Evolutionary conservation across 1,140 invertebrate genomes (phyloP).

Genomic region (Eriosoma lanigerum): DNA sequence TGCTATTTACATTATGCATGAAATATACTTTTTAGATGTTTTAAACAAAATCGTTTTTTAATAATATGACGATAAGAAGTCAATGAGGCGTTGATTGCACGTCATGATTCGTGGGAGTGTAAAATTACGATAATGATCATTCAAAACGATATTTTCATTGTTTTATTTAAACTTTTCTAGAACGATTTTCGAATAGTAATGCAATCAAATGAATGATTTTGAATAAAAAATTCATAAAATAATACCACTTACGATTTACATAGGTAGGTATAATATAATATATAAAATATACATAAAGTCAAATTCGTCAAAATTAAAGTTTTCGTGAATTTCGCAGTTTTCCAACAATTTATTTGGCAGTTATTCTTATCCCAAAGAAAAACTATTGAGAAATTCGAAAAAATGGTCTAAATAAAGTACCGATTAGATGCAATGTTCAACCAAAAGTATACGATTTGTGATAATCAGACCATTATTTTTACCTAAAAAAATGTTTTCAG

Average conservation of each 20-base stretch:
- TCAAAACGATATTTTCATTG: constrained; percentile 41
- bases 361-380: too few relatives aligned
- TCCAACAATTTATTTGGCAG: too few relatives aligned
- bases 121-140: neutral
- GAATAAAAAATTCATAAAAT: neutral
- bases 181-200: constrained; percentile 53
- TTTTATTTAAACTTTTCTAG: constrained; percentile 52
- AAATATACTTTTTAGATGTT: neutral
- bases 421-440: too few relatives aligned
- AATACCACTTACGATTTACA: neutral
- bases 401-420: too few relatives aligned
- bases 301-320: too few relatives aligned
- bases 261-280: neutral
- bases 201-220: neutral
- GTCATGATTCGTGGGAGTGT: neutral
- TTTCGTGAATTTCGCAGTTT: too few relatives aligned
- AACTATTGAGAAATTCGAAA: too few relatives aligned
- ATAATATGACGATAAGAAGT: neutral
- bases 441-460: too few relatives aligned
- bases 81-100: too few relatives aligned
- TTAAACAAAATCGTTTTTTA: neutral
- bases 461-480: too few relatives aligned
- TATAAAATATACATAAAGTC: too few relatives aligned
- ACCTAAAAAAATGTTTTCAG: too few relatives aligned
- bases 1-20: neutral